Evolutionary conservation across 2,888 invertebrate genomes (phyloP), one percentile per base, ranked within the genome.

Genomic region (Lasioglossum villosulum): DNA sequence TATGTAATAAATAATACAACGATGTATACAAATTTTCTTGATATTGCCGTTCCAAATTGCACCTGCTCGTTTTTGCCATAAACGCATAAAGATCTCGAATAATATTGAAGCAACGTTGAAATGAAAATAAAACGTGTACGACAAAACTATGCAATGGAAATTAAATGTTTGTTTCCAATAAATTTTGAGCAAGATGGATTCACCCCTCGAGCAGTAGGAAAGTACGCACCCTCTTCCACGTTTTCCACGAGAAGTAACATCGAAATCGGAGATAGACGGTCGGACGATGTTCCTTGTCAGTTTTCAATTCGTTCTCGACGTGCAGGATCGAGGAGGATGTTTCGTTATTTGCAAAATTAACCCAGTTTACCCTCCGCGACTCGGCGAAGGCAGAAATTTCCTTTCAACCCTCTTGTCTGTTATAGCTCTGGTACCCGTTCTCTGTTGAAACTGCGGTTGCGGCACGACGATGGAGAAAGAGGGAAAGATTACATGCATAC

Each of bases 301-400:
- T 79, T 76, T 85, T 84, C 86, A 91, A 91, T 91, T 91, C 88
- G 87, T 88, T 86, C 87, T 83, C 87, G 82, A 78, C 87, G 59
- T 48, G 84, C 75, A 77, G 72, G 72, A 77, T 74, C 86, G 48
- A 79, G 74, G 86, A 82, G 84, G 82, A 83, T 78, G 81, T 82
- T 80, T 75, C 80, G 78, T 71, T 83, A 80, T 80, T 82, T 79
- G 77, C 80, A 75, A 86, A 89, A 88, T 91, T 90, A 91, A 92
- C 91, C 86, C 86, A 90, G 89, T 90, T 91, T 90, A 87, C 75
- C 78, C 77, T 68, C 82, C 27, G 37, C 78, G 73, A 75, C 48
- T 63, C 81, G 59, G 59, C 72, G 71, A 75, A 23, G 39, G 83
- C 34, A 78, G 84, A 91, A 90, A 90, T 90, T 91, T 87, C 81